Base-by-base conservation (phyloP, 2,113 vertebrate genomes). In the Rostratula benghalensis region DNA sequence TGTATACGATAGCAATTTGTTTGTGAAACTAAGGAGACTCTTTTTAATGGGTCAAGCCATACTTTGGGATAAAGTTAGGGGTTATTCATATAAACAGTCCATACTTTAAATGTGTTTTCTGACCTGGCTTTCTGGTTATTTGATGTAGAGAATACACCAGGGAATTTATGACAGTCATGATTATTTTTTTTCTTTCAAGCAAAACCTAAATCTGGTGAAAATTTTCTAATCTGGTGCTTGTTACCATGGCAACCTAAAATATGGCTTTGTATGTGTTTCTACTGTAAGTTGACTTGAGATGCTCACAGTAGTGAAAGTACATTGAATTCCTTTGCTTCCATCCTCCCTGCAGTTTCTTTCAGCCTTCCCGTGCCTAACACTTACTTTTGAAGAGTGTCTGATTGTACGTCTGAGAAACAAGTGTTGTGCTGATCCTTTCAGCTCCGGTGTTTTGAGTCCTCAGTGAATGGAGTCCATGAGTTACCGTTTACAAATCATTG, bases 181-280 rank as follows among this genome's bases (percentile, higher is more conserved):
- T 10, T 53, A n/a, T 57, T 33, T 30, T 86, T 67, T 39, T 59
- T 17, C 14, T 65, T 87, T 57, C 30, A 80, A 70, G 73, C 8
- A 77, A 77, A 84, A 82, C 8, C 3, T 80, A 37, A 82, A 76
- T 91, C 74, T 88, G 71, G 93, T 93, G 53, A 93, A 91, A 80
- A 39, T 67, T 80, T 84, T 76, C 37, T 88, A 50, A 85, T 90
- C 85, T 83, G 82, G 50, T 93, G n/a, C 25, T 87, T 85, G 87
- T 90, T 93, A 61, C 85, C 18, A 4, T 77, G 60, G 60, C 68
- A 92, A 77, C 83, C 59, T 80, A 59, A 93, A 96, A 60, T 77
- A 80, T 13, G 31, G 50, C 19, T 73, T 68, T 85, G 12, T 82
- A 9, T 74, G n/a, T 91, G 54, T 94, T 89, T 69, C 50, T 56